These are phyloP conservation scores for Argentina silus DNA, from an alignment of 2,797 vertebrate species.

Conservation along the genomic window DNA sequence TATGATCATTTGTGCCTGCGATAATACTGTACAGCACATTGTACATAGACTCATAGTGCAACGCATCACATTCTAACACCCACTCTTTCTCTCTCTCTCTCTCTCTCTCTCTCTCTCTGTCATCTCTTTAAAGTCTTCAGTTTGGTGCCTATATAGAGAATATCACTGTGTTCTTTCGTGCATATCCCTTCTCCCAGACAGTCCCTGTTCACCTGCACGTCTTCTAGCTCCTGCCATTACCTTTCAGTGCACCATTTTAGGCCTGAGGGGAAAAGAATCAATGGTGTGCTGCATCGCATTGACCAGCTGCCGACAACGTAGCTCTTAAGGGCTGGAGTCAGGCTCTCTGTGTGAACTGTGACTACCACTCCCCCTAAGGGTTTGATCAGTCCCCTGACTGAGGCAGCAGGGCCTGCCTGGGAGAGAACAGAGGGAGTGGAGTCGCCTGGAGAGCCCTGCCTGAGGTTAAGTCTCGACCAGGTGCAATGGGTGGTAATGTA, in stretches of 20 bases:
- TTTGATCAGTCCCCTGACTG: constrained; percentile 47
- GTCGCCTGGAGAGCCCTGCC: constrained; percentile 15
- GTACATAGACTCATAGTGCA: constrained; percentile 25
- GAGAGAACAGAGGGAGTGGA: constrained; percentile 33
- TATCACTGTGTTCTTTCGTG: constrained; percentile 29
- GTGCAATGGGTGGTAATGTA: constrained; percentile 10
- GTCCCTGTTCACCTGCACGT: constrained; percentile 12
- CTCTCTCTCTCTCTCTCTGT: background rate
- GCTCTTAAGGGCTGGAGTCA: constrained; percentile 19
- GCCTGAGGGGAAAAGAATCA: constrained; percentile 35
- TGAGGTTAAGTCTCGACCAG: too few species aligned
- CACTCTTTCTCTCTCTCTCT: background rate
- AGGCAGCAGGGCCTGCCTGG: constrained; percentile 19
- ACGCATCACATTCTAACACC: background rate
- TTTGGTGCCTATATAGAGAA: constrained; percentile 66
- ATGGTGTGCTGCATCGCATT: constrained; percentile 37
- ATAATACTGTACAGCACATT: constrained; percentile 55
- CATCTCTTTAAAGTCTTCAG: constrained; percentile 39
- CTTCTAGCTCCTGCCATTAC: constrained; percentile 33
- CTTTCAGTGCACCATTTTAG: constrained; percentile 41
- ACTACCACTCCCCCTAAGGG: constrained; percentile 5
- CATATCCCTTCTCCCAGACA: background rate
- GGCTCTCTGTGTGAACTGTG: constrained; percentile 16
- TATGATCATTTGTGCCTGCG: constrained; percentile 71
- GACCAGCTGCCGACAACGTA: constrained; percentile 15